Evolutionary conservation across 2,888 invertebrate genomes (phyloP).

Genomic region (Drosophila ustulata): DNA sequence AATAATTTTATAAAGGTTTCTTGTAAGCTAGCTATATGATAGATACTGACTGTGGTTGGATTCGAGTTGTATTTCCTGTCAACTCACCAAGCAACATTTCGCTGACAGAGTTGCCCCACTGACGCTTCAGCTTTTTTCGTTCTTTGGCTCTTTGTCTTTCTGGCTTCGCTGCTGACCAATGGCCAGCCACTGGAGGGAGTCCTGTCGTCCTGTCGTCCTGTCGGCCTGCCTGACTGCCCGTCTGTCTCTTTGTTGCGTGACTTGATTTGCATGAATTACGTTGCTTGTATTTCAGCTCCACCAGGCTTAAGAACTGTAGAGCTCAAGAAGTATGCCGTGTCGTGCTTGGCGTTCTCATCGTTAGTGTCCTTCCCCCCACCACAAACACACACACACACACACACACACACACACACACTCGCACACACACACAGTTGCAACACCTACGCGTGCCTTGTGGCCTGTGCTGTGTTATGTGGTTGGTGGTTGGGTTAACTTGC

Average conservation of each 20-base stretch:
- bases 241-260: conserved; percentile 70
- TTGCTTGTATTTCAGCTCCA: conserved; percentile 36
- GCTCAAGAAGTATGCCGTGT: conserved; percentile 25
- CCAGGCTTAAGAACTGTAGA: conserved; percentile 33
- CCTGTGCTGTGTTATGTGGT: conserved; percentile 43
- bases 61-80: not conserved
- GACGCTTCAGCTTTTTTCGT: conserved; percentile 2
- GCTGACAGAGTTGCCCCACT: conserved; percentile 5
- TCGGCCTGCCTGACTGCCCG: conserved; percentile 12
- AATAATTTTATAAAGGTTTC: too few species aligned
- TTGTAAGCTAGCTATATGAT: too few species aligned
- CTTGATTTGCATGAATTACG: conserved; percentile 82
- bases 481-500: conserved; percentile 47
- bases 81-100: conserved; percentile 39
- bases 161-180: conserved; percentile 25
- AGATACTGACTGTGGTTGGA: not conserved
- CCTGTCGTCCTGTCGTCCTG: not conserved
- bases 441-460: conserved; percentile 46
- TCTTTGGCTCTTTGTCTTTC: conserved; percentile 6
- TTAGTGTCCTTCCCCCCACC: conserved; percentile 61
- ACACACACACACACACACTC: conserved; percentile 29
- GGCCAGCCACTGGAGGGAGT: conserved; percentile 40
- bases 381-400: conserved; percentile 31
- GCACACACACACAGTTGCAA: conserved; percentile 23
- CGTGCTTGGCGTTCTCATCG: conserved; percentile 38